phyloP scores from a whole-genome alignment of 1,140 invertebrate genomes.

The Thaumatotibia leucotreta region DNA sequence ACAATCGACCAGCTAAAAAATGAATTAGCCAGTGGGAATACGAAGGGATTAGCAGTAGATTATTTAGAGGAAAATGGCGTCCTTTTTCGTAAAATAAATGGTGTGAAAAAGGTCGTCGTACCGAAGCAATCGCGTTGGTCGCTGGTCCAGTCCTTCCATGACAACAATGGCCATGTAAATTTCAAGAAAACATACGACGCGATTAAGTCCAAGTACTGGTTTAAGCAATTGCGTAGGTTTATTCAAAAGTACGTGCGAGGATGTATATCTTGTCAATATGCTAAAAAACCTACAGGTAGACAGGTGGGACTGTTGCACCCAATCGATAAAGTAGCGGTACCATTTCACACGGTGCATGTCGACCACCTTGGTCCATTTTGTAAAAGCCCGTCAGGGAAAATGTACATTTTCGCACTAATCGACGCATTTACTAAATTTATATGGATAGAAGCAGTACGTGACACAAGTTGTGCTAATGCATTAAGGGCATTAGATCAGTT shows the following conservation, averaged over 20 bases:
- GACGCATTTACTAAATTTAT: conserved; percentile 9
- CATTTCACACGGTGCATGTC: neutral
- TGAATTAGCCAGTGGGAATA: neutral
- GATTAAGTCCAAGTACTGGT: conserved; percentile 21
- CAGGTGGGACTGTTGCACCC: conserved; percentile 10
- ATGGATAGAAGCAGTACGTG: conserved; percentile 3
- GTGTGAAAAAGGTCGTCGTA: neutral
- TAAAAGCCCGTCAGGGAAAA: conserved; percentile 13
- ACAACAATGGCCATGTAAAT: conserved; percentile 9
- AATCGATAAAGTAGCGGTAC: conserved; percentile 5
- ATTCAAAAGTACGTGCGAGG: conserved; percentile 17
- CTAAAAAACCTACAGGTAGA: conserved; percentile 16
- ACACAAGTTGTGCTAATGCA: neutral
- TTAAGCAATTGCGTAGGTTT: conserved; percentile 16
- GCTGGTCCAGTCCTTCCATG: neutral
- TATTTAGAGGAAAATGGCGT: neutral
- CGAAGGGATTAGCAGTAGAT: neutral
- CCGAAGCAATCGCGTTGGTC: neutral
- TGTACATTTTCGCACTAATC: conserved; percentile 10
- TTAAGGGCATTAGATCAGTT: neutral
- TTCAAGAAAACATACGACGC: conserved; percentile 18
- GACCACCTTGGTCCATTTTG: conserved; percentile 16
- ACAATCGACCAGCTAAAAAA: neutral
- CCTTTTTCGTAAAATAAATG: neutral
- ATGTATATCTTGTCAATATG: conserved; percentile 18